Percentiles rank a stretch among this genome's conserved stretches.
Evolutionary conservation across 1,140 invertebrate genomes (phyloP).

Genomic region (Rhizoglyphus robini): DNA sequence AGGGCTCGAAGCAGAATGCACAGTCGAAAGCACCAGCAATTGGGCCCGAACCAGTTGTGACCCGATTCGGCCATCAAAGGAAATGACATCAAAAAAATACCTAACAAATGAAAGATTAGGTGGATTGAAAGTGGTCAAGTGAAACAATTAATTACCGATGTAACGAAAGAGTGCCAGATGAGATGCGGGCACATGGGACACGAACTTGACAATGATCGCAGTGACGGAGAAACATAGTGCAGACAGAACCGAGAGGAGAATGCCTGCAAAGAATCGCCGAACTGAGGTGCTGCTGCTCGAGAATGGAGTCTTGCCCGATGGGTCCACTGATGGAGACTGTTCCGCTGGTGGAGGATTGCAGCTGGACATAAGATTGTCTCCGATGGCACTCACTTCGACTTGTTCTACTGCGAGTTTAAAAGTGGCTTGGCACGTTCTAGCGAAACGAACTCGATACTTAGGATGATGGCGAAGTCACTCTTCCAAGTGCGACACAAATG

Average conservation of each 20-base stretch:
- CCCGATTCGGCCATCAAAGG: slow-evolving; percentile 62
- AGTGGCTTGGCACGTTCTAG: too few species aligned
- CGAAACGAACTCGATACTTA: too few species aligned
- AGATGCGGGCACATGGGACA: not conserved
- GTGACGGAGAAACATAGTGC: not conserved
- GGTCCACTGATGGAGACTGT: too few species aligned
- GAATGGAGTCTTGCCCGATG: too few species aligned
- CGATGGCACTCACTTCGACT: too few species aligned
- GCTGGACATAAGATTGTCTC: too few species aligned
- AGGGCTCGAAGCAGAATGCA: slow-evolving; percentile 26
- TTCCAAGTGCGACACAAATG: too few species aligned
- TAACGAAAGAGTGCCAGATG: slow-evolving; percentile 3
- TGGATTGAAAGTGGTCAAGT: not conserved
- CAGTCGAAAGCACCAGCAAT: slow-evolving; percentile 42
- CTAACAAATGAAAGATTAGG: not conserved
- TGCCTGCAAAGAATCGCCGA: not conserved
- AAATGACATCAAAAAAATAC: slow-evolving; percentile 54
- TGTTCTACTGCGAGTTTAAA: too few species aligned
- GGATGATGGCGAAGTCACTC: too few species aligned
- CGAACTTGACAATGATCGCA: not conserved
- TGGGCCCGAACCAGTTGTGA: slow-evolving; percentile 55
- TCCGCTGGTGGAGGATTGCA: too few species aligned
- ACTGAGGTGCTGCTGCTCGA: too few species aligned
- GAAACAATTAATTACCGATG: not conserved
- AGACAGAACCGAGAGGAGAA: not conserved